A percentile compares a stretch with the other conserved stretches of the same genome.
Evolutionary conservation across 2,888 invertebrate genomes (phyloP).

Genomic region (Caenorhabditis becei): DNA sequence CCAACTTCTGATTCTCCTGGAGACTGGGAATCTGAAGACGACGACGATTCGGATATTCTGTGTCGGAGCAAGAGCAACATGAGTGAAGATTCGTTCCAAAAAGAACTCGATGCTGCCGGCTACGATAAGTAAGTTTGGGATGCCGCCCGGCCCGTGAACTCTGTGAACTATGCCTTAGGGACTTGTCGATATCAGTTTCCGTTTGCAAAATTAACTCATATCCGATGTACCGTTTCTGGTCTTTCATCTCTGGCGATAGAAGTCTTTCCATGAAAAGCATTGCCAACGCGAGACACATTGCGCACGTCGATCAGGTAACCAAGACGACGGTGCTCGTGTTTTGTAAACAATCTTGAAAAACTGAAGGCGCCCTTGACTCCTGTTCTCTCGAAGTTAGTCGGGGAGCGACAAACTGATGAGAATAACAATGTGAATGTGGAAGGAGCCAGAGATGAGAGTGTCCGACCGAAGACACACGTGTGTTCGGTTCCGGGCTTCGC

Average conservation of each 20-base stretch:
- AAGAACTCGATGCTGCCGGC: slow-evolving; percentile 59
- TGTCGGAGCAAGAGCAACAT: slow-evolving; percentile 35
- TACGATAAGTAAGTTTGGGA: slow-evolving; percentile 66
- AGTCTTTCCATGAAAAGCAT: slow-evolving; percentile 24
- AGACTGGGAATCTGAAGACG: slow-evolving; percentile 51
- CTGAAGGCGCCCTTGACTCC: slow-evolving; percentile 27
- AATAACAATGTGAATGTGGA: slow-evolving; percentile 31
- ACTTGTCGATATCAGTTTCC: not conserved
- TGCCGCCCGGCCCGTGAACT: not conserved
- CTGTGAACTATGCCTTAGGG: not conserved
- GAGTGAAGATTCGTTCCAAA: slow-evolving; percentile 60
- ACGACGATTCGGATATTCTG: slow-evolving; percentile 32
- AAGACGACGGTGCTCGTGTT: not conserved
- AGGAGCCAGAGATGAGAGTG: not conserved
- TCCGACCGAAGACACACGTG: slow-evolving; percentile 42
- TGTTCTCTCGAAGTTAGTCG: slow-evolving; percentile 29
- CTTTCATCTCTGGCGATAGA: slow-evolving; percentile 45
- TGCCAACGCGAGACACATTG: slow-evolving; percentile 27
- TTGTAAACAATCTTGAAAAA: slow-evolving; percentile 1
- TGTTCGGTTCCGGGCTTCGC: slow-evolving; percentile 50
- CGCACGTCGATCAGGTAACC: slow-evolving; percentile 30
- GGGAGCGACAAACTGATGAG: slow-evolving; percentile 18
- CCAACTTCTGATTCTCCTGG: slow-evolving; percentile 15
- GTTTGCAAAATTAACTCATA: slow-evolving; percentile 31
- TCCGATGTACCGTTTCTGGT: slow-evolving; percentile 49